phyloP scores from a whole-genome alignment of 2,888 invertebrate species.

The Patella pellucida region DNA sequence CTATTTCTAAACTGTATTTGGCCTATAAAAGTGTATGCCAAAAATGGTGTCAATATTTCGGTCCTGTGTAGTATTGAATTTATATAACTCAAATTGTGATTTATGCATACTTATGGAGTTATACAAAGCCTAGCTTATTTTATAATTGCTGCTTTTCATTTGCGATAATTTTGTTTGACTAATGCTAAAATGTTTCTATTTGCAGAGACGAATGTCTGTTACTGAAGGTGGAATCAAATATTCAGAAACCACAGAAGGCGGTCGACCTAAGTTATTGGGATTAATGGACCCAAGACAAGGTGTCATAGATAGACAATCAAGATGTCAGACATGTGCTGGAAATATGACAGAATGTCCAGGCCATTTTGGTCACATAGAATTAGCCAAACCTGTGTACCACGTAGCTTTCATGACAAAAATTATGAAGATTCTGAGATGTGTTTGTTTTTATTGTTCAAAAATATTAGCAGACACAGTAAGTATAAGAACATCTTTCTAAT shows the following conservation, averaged over 20 bases:
- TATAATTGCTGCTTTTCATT: background rate
- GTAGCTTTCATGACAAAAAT: constrained; percentile 97
- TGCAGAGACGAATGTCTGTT: constrained; percentile 95
- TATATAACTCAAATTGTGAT: too few species aligned
- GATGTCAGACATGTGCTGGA: constrained; percentile 74
- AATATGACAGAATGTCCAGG: constrained; percentile 99
- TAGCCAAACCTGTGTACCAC: constrained; percentile 98
- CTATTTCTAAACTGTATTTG: too few species aligned
- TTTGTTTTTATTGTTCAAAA: constrained; percentile 99
- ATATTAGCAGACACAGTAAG: constrained; percentile 93
- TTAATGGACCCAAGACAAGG: constrained; percentile 99
- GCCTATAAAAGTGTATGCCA: too few species aligned
- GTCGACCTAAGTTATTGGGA: constrained; percentile 96
- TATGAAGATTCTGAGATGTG: constrained; percentile 97
- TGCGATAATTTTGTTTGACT: too few species aligned
- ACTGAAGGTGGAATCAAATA: constrained; percentile 93
- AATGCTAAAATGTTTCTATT: constrained; percentile 55
- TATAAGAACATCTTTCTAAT: constrained; percentile 46
- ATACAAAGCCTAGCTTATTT: background rate
- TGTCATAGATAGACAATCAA: constrained; percentile 91
- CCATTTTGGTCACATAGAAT: constrained; percentile 98
- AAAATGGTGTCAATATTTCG: too few species aligned
- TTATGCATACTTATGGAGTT: too few species aligned
- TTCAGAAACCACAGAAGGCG: constrained; percentile 98
- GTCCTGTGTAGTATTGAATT: too few species aligned